Evolutionary conservation across 1,140 invertebrate genomes (phyloP), one percentile per base, ranked within the genome.

Genomic region (Anagrus nilaparvatae): DNA sequence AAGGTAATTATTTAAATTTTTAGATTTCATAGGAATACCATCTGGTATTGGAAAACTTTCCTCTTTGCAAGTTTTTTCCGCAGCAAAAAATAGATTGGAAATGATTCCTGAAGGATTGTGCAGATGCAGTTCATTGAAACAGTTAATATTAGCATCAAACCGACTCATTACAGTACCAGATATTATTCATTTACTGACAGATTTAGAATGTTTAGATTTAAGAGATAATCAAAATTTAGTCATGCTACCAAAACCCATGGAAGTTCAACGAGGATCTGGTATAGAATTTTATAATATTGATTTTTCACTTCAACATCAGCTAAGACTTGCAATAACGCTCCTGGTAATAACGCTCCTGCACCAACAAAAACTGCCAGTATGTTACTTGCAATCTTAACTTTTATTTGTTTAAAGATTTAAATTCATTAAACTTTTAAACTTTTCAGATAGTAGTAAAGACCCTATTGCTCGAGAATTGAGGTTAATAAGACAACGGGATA

Each of bases 61-160:
- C 10, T 82, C 82, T 35, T 69, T 99, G 30, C 92, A 98, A 71
- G 81, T 97, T 32, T 97, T 99, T 65, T 93, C 91, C 23, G 93
- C 95, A 9, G 84, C 93, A 5, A 88, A 97, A 58, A 99, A 99
- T 71, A 78, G 87, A 49, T 69, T 99, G 14, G 94, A 99, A 74
- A 96, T 97, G 85, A 95, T 99, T 54, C 96, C 97, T 4, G 97
- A 99, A 74, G 94, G 95, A 34, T 71, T 98, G 25, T 95, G 88
- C 69, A 81, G 94, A 60, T 99, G 96, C 72, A 93, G 92, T 1
- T 89, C 91, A 10, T 71, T 99, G 39, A 97, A 96, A 60, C 90
- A 92, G 64, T 67, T 99, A 16, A 91, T 97, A 61, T 63, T 99
- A 40, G 87, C 89, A 50, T 84, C 82, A 43, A 99, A 99, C 71